Evolutionary conservation across 2,888 invertebrate genomes (phyloP), one percentile per base, ranked within the genome.

Genomic region (Hyposoter dolosus): DNA sequence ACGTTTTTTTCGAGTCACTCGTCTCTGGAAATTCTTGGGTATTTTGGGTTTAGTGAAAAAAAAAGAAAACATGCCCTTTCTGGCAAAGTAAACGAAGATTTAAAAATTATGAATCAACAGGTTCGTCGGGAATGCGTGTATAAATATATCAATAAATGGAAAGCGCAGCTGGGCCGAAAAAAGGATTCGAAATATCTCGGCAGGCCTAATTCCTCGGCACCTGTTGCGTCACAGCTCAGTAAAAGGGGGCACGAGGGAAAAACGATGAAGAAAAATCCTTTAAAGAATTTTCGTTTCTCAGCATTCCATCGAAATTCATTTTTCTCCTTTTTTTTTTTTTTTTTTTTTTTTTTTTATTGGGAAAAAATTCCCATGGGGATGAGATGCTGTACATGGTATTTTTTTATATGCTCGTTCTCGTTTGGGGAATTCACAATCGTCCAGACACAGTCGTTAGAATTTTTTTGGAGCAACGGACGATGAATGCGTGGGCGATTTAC

Each of bases 1-100:
- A 60, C n/a, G 43, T 74, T 15, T 10, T 10, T 40, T 68, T 74
- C 19, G 40, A 9, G 45, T 35, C 3, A 66, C 45, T 71, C 65
- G 40, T 72, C 28, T 47, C 69, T 1, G 10, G 71, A 71, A 56
- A 76, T 32, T 47, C 28, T n/a, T 40, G 12, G 19, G 68, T 4
- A 19, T 50, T 72, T 47, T 72, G 28, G 60, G 47, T 9, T 47
- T 56, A 9, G 35, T 7, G 17, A 60, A 45, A 43, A 10, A 40
- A 40, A 40, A 40, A 3, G 40, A 40, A 40, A 72, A 47, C 63
- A 35, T 40, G n/a, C 43, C 35, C 17, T 53, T 40, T 56, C 23
- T 68, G 66, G 23, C 35, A 81, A 76, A 72, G 60, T 72, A 82
- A 50, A 68, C 47, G 76, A 82, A 47, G 68, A 63, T 68, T 75